phyloP scores from a whole-genome alignment of 2,113 vertebrate genomes.

The Hypanus sabinus region DNA sequence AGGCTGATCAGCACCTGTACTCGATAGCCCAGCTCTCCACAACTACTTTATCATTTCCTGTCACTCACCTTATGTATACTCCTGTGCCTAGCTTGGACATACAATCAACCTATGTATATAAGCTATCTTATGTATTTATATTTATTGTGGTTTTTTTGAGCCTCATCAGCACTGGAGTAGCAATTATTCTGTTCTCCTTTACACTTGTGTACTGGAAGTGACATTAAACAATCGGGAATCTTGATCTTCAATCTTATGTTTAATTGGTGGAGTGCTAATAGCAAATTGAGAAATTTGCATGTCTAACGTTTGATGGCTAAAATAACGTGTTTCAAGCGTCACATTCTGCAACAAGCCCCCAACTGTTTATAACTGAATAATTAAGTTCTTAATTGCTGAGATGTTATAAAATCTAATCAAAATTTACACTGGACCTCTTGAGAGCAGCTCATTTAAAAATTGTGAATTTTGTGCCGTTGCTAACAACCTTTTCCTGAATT shows the following conservation, averaged over 20 bases:
- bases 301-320: background rate
- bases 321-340: background rate
- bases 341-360: background rate
- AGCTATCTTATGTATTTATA: too few relatives aligned
- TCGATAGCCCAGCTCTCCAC: too few relatives aligned
- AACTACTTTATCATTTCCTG: too few relatives aligned
- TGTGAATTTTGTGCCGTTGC: background rate
- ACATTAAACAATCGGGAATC: too few relatives aligned
- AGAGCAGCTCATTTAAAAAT: background rate
- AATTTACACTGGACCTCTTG: background rate
- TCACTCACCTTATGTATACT: too few relatives aligned
- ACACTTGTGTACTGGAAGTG: too few relatives aligned
- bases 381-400: background rate
- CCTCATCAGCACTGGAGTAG: too few relatives aligned
- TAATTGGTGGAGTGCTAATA: background rate
- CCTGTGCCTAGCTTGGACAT: too few relatives aligned
- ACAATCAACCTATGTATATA: too few relatives aligned
- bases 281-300: background rate
- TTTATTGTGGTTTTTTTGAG: too few relatives aligned
- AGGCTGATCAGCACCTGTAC: too few relatives aligned
- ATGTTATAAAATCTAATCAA: background rate
- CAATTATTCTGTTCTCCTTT: too few relatives aligned
- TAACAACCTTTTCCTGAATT: background rate
- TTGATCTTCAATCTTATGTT: background rate
- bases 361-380: background rate